Evolutionary conservation across 2,888 invertebrate species (phyloP).

Genomic region (Dynastes tityus): DNA sequence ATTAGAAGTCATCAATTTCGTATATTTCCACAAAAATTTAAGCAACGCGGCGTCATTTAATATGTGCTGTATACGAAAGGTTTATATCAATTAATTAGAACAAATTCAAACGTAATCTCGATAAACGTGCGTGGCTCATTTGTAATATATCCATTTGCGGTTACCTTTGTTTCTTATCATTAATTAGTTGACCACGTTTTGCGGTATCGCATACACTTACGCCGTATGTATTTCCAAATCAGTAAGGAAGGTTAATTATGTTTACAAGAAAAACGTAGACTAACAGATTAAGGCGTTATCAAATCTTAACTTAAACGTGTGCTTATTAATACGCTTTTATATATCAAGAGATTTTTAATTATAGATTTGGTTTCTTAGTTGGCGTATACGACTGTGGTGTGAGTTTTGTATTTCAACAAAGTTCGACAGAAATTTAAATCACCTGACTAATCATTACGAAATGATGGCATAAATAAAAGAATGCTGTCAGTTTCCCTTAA

Average conservation of each 20-base stretch:
- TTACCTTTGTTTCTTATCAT: slow-evolving; percentile 45
- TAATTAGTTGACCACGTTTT: slow-evolving; percentile 46
- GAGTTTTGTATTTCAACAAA: too few species aligned
- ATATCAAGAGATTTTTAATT: not conserved
- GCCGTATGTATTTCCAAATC: not conserved
- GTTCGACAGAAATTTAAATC: too few species aligned
- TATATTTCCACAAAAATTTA: too few species aligned
- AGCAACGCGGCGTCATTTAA: too few species aligned
- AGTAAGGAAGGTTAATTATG: slow-evolving; percentile 31
- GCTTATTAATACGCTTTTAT: not conserved
- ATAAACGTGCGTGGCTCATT: slow-evolving; percentile 25
- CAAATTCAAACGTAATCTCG: slow-evolving; percentile 24
- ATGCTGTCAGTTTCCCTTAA: too few species aligned
- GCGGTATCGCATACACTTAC: slow-evolving; percentile 36
- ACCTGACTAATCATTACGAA: too few species aligned
- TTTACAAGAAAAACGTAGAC: slow-evolving; percentile 11
- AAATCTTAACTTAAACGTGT: not conserved
- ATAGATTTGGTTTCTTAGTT: not conserved
- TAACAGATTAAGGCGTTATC: slow-evolving; percentile 9
- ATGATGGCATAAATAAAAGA: too few species aligned
- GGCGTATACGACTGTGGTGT: too few species aligned
- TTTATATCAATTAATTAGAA: slow-evolving; percentile 37
- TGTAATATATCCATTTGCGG: slow-evolving; percentile 34
- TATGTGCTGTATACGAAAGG: not conserved
- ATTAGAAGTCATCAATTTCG: too few species aligned